Base-by-base conservation (phyloP, 2,797 vertebrate genomes). In the Euthynnus affinis region DNA sequence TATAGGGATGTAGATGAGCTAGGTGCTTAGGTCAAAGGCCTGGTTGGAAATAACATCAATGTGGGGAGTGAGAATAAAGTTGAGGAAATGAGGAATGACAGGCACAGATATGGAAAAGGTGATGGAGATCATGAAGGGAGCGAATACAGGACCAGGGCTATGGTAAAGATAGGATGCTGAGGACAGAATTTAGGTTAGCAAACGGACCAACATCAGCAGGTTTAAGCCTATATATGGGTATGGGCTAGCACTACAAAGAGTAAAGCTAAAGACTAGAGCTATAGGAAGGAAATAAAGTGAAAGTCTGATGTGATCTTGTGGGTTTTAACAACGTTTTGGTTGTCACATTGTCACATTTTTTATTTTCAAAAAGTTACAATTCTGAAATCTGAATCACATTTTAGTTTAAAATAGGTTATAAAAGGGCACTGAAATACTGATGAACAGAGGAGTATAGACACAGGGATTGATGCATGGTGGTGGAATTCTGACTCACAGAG, bases 91-190 rank as follows among this genome's bases (percentile, higher is more conserved):
- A 67, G 53, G 44, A 56, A 55, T 20, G 17, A 78, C n/a, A 15
- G 25, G 67, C 63, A 44, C 18, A 27, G 18, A 81, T 71, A 27
- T 55, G 49, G 70, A 78, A 86, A 85, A 44, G 14, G 27, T 53
- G 46, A 49, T 55, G 70, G 20, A 84, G 73, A 76, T 71, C 57
- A 58, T 44, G 48, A 69, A 63, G 69, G 59, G 78, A 62, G 71
- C 23, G 32, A 65, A 71, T 65, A 34, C 32, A 58, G 23, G 57
- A 52, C n/a, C 40, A 46, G 57, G 42, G 55, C 14, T 51, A 49
- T 53, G 59, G 32, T 22, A 59, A 76, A 79, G n/a, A 14, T 49
- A 60, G 42, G 59, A 77, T 40, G 37, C 44, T n/a, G 34, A 81
- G 55, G 42, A n/a, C 3, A 34, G 52, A 65, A 64, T 68, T 71